Evolutionary conservation across 1,140 invertebrate species (phyloP).

Genomic region (Asobara japonica): DNA sequence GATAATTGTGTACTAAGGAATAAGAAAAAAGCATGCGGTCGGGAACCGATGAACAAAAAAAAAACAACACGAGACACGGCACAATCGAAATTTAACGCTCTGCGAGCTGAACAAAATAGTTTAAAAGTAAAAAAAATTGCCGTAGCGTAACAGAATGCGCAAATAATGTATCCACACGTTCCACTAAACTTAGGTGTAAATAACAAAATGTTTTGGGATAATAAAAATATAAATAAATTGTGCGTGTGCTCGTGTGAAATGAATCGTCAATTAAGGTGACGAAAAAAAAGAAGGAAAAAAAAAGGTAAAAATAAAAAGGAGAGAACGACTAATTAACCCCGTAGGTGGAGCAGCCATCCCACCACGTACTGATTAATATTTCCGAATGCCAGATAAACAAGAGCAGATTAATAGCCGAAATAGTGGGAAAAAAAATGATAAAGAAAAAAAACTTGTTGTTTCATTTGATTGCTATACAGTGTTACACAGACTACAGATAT

Average conservation of each 20-base stretch:
- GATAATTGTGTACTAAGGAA: conserved; percentile 57
- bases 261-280: background rate
- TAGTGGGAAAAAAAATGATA: conserved; percentile 14
- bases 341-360: conserved; percentile 67
- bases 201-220: conserved; percentile 24
- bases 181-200: conserved; percentile 20
- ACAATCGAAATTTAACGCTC: conserved; percentile 30
- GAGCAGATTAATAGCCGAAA: conserved; percentile 16
- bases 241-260: conserved; percentile 2
- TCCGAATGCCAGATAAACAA: conserved; percentile 55
- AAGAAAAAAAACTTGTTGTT: conserved; percentile 60
- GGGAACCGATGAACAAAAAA: conserved; percentile 1
- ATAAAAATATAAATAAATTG: background rate
- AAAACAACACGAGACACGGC: background rate
- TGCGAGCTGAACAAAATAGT: conserved; percentile 24
- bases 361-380: conserved; percentile 64
- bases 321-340: conserved; percentile 45
- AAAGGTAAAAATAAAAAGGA: conserved; percentile 32
- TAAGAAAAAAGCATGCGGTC: conserved; percentile 9
- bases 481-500: conserved; percentile 69
- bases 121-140: background rate
- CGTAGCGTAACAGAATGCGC: background rate
- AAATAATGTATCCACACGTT: conserved; percentile 5
- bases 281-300: conserved; percentile 22
- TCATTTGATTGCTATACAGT: conserved; percentile 68